These are phyloP conservation scores for Drosophila peninsularis DNA, from an alignment of 2,888 invertebrate genomes.

Conservation along the genomic window DNA sequence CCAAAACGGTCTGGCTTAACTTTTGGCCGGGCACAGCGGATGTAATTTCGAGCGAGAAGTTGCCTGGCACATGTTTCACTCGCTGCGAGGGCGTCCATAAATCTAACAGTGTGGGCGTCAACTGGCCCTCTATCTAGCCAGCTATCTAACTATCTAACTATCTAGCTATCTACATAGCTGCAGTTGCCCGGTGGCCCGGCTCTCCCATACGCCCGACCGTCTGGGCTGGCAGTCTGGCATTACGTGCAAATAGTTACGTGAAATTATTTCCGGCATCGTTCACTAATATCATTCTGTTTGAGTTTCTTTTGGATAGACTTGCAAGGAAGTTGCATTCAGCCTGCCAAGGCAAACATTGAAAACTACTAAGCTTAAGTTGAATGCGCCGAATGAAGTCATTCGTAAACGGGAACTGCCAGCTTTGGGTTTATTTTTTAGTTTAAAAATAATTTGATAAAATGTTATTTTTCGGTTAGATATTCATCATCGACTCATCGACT, in stretches of 20 bases:
- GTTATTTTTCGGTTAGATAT: background rate
- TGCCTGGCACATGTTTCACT: constrained; percentile 58
- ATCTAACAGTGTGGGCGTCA: constrained; percentile 56
- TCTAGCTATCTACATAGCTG: constrained; percentile 16
- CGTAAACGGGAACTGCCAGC: no score
- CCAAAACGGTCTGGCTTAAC: constrained; percentile 11
- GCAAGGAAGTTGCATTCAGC: constrained; percentile 62
- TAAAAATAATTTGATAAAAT: background rate
- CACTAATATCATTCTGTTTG: constrained; percentile 66
- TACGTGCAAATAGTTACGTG: constrained; percentile 76
- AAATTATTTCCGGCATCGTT: constrained; percentile 75
- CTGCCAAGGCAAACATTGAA: constrained; percentile 30
- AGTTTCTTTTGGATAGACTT: constrained; percentile 50
- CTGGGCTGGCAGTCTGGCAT: constrained; percentile 29
- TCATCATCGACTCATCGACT: no score
- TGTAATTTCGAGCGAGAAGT: constrained; percentile 66
- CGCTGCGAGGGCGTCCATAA: constrained; percentile 54
- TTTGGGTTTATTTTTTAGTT: background rate
- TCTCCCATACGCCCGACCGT: constrained; percentile 20
- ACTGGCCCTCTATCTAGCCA: constrained; percentile 30
- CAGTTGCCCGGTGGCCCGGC: background rate
- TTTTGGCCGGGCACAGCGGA: constrained; percentile 47
- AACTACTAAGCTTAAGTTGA: background rate
- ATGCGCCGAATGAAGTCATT: constrained; percentile 11
- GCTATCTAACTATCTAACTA: constrained; percentile 27